These are phyloP conservation scores for Idris sp. DNA, from an alignment of 1,140 invertebrate species.

Conservation along the genomic window DNA sequence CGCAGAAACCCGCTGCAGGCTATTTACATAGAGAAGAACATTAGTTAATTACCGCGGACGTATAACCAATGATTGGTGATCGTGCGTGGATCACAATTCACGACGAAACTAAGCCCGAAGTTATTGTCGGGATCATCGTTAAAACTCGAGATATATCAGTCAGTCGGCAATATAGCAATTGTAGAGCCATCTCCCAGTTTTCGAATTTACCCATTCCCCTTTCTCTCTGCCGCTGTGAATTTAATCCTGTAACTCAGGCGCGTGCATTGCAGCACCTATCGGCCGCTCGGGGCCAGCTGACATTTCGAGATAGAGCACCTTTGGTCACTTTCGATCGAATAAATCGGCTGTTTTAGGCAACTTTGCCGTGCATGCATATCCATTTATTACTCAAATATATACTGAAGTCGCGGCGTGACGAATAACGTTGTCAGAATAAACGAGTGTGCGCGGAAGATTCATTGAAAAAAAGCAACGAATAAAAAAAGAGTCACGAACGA, in stretches of 20 bases:
- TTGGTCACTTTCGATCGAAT: slow-evolving; percentile 23
- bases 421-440: slow-evolving; percentile 55
- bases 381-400: slow-evolving; percentile 52
- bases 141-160: slow-evolving; percentile 77
- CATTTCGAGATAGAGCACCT: slow-evolving; percentile 54
- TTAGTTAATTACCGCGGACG: slow-evolving; percentile 77
- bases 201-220: slow-evolving; percentile 16
- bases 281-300: slow-evolving; percentile 54
- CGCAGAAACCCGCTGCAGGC: slow-evolving; percentile 42
- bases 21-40: slow-evolving; percentile 77
- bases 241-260: slow-evolving; percentile 61
- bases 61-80: slow-evolving; percentile 78
- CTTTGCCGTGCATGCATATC: slow-evolving; percentile 9
- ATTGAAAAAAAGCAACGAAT: slow-evolving; percentile 16
- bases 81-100: slow-evolving; percentile 72
- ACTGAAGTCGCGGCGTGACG: slow-evolving; percentile 31
- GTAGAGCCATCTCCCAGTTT: slow-evolving; percentile 24
- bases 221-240: slow-evolving; percentile 38
- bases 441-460: slow-evolving; percentile 42
- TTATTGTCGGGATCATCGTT: slow-evolving; percentile 78
- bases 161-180: slow-evolving; percentile 60
- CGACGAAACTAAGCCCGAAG: slow-evolving; percentile 73
- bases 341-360: slow-evolving; percentile 38
- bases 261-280: slow-evolving; percentile 48
- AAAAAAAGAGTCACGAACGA: slow-evolving; percentile 4